These are phyloP conservation scores for Diadema setosum DNA, from an alignment of 35 echinoderm and acorn worm species.

Conservation along the genomic window DNA sequence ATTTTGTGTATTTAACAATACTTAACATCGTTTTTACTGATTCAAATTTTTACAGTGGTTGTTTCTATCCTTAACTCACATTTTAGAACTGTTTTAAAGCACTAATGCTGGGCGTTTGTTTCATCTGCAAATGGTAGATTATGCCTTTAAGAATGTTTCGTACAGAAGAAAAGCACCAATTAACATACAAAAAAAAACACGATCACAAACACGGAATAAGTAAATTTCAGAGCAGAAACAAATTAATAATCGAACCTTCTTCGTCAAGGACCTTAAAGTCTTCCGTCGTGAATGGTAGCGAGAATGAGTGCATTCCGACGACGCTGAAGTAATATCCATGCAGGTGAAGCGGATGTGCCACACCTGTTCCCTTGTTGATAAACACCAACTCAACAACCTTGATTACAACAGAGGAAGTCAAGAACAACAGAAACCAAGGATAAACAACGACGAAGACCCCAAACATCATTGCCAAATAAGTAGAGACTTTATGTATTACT, in stretches of 20 bases:
- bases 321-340: not conserved
- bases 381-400: constrained; percentile 49
- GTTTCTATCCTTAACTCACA: too few relatives aligned
- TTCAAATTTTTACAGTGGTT: too few relatives aligned
- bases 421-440: not conserved
- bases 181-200: too few relatives aligned
- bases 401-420: not conserved
- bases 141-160: too few relatives aligned
- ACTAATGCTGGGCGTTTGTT: too few relatives aligned
- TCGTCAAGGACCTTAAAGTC: not conserved
- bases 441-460: not conserved
- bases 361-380: not conserved
- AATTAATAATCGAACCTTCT: not conserved
- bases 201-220: too few relatives aligned
- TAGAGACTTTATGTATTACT: not conserved
- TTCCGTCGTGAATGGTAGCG: not conserved
- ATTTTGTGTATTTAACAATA: too few relatives aligned
- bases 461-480: not conserved
- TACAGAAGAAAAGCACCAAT: too few relatives aligned
- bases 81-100: too few relatives aligned
- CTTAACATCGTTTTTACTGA: too few relatives aligned
- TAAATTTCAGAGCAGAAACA: too few relatives aligned
- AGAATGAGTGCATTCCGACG: not conserved
- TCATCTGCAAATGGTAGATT: too few relatives aligned
- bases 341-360: constrained; percentile 18